A percentile compares a stretch with the other conserved stretches of the same genome.
Evolutionary conservation across 2,797 vertebrate species (phyloP).

Genomic region (Lemur catta): DNA sequence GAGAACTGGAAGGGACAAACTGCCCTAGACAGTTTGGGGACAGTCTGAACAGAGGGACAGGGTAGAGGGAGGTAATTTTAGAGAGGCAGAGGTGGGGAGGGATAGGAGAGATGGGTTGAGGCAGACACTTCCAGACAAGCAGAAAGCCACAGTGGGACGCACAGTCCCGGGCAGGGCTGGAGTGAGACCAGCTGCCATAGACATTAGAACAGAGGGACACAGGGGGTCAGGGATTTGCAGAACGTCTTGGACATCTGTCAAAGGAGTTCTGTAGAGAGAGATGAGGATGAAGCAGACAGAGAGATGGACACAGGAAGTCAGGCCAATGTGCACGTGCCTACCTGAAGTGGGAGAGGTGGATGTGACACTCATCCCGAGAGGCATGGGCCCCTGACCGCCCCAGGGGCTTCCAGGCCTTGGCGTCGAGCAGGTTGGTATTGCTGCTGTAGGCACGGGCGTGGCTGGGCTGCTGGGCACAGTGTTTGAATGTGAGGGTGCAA

Average conservation of each 20-base stretch:
- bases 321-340: neutral
- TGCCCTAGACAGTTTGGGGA: neutral
- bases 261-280: neutral
- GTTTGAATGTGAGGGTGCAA: conserved; percentile 74
- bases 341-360: conserved; percentile 77
- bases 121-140: neutral
- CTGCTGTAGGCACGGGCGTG: conserved; percentile 54
- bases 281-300: neutral
- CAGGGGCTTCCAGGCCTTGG: conserved; percentile 67
- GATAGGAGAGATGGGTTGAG: neutral
- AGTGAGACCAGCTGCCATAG: neutral
- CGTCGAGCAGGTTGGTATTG: conserved; percentile 49
- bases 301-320: neutral
- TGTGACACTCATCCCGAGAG: conserved; percentile 68
- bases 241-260: neutral
- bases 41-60: neutral
- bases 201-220: neutral
- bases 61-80: neutral
- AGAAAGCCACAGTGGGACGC: neutral
- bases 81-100: neutral
- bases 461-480: conserved; percentile 67
- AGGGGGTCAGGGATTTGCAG: neutral
- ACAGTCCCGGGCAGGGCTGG: neutral
- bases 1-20: neutral
- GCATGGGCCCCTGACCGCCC: neutral